These are phyloP conservation scores for Carabus problematicus DNA, from an alignment of 2,888 invertebrate species.

Conservation along the genomic window DNA sequence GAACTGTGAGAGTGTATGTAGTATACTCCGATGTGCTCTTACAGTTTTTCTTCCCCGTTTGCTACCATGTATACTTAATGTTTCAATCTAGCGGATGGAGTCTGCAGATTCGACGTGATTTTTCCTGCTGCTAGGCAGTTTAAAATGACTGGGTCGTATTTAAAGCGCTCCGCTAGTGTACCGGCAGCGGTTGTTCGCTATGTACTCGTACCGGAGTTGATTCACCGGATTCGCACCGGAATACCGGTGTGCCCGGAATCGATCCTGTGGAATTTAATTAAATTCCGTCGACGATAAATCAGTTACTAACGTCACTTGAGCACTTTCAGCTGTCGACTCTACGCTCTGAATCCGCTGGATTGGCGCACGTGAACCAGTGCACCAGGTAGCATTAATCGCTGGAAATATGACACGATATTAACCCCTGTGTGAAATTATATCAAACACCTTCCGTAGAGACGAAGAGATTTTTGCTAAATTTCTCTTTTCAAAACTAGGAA, in stretches of 20 bases:
- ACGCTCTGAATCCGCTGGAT: neutral
- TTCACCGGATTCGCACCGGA: neutral
- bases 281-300: conserved; percentile 32
- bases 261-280: conserved; percentile 35
- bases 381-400: conserved; percentile 4
- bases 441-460: no score
- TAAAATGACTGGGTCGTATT: neutral
- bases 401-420: conserved; percentile 3
- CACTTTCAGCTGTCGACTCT: neutral
- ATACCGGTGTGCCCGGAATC: conserved; percentile 8
- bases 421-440: neutral
- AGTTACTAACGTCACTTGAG: conserved; percentile 7
- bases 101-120: conserved; percentile 40
- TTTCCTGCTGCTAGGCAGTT: conserved; percentile 23
- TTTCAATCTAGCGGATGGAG: conserved; percentile 39
- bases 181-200: conserved; percentile 2
- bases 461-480: no score
- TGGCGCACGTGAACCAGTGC: neutral
- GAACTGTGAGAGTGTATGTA: no score
- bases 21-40: no score
- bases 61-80: conserved; percentile 35
- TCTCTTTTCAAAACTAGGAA: no score
- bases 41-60: neutral
- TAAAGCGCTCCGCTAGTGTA: neutral
- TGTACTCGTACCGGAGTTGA: conserved; percentile 1